A percentile compares a stretch with the other conserved stretches of the same genome.
Evolutionary conservation across 2,797 vertebrate genomes (phyloP).

Genomic region (Urocyon cinereoargenteus): DNA sequence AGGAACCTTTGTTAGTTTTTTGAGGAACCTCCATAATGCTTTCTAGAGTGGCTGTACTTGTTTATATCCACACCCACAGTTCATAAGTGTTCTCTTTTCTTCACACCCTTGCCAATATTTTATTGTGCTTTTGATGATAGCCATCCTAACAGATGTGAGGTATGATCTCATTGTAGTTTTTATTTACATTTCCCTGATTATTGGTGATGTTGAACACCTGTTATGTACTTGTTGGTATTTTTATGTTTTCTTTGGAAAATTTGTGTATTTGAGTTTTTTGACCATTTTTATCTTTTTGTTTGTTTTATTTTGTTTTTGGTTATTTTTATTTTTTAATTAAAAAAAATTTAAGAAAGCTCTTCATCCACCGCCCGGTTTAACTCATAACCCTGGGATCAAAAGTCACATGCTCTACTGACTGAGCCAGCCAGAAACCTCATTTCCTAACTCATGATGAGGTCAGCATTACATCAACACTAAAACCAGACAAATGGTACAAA

Average conservation of each 20-base stretch:
- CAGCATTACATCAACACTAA: no score
- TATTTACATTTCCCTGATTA: neutral
- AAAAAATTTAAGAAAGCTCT: no score
- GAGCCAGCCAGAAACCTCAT: no score
- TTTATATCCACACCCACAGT: neutral
- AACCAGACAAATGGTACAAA: no score
- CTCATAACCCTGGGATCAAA: no score
- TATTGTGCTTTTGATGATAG: neutral
- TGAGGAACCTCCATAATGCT: neutral
- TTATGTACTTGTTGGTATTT: neutral
- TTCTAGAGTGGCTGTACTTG: neutral
- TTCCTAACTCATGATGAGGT: no score
- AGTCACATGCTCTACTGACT: no score
- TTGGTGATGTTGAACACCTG: neutral
- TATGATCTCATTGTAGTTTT: neutral
- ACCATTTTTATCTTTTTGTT: neutral
- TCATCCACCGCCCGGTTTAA: no score
- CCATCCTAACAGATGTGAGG: neutral
- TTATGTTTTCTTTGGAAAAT: neutral
- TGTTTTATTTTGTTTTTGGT: no score
- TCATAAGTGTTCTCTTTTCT: neutral
- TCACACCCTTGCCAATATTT: neutral
- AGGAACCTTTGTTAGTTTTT: neutral
- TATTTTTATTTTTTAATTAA: no score
- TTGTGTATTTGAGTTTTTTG: neutral